phyloP scores from a whole-genome alignment of 2,113 vertebrate genomes.

The Trematocara zebra region DNA sequence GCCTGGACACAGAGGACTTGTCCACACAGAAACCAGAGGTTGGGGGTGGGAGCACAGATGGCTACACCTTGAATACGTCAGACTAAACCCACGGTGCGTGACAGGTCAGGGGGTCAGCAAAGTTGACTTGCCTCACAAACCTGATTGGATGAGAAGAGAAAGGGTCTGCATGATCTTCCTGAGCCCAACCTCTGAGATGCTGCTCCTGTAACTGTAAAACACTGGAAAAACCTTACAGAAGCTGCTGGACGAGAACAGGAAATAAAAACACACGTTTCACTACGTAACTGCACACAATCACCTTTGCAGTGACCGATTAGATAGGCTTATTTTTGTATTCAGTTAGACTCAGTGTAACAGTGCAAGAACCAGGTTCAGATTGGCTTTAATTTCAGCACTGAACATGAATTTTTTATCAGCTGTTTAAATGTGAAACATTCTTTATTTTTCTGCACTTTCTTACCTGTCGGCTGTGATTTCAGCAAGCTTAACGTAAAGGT shows the following conservation, averaged over 20 bases:
- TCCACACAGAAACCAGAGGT: slow-evolving; percentile 10
- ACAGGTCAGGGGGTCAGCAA: slow-evolving; percentile 53
- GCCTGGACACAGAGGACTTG: slow-evolving; percentile 48
- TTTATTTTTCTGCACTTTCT: not conserved
- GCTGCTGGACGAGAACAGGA: not conserved
- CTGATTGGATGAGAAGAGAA: not conserved
- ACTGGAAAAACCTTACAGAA: not conserved
- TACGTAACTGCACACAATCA: not conserved
- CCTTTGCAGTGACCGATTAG: not conserved
- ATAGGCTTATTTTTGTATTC: not conserved
- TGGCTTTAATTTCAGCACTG: not conserved
- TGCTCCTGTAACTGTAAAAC: not conserved
- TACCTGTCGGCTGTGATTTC: not conserved
- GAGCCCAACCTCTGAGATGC: not conserved
- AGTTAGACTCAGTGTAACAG: not conserved
- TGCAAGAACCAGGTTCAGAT: not conserved
- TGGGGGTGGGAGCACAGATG: slow-evolving; percentile 36
- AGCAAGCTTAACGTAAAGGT: not conserved
- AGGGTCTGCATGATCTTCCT: fast-evolving
- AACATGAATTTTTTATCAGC: not conserved
- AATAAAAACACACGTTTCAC: not conserved
- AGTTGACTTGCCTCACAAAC: slow-evolving; percentile 34
- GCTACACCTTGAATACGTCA: slow-evolving; percentile 65
- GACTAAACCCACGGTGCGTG: slow-evolving; percentile 42
- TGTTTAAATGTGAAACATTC: not conserved